Base-by-base conservation (phyloP, 2,797 vertebrate species). In the Sebastes reedi region DNA sequence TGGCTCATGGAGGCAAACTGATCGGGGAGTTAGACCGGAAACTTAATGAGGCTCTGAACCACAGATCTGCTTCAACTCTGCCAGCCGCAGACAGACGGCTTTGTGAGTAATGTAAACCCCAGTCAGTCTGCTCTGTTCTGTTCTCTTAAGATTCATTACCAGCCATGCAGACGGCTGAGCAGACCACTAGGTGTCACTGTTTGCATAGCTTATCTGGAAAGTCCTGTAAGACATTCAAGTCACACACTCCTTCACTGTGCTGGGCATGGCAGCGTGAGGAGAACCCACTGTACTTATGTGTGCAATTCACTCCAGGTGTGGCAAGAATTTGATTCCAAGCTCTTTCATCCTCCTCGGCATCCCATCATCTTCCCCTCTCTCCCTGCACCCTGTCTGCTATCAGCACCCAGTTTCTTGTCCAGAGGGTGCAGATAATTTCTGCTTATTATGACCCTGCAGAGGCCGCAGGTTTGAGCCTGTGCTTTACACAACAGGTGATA, bases 131-230 rank as follows among this genome's bases (percentile, higher is more conserved):
- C 16, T 59, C 22, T 66, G 25, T 29, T 77, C 32, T 66, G 25
- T 29, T 77, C 39, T n/a, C 13, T 65, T 59, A 30, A 32, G 16
- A 12, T 55, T 70, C 30, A 46, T 29, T 5, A 27, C n/a, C 18
- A 75, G 52, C 61, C 24, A 3, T 59, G 55, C 50, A 3, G 39
- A 5, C 22, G 14, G 55, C 60, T 3, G 12, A 30, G 2, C 34
- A 72, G 52, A 4, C 85, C 94, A 92, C 93, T 84, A 83, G 92
- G 80, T 93, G 94, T 80, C 83, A 54, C 72, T 89, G 59, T 91
- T 61, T 67, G 55, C 70, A 16, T 16, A 60, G n/a, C 16, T 82
- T 86, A 75, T 71, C 6, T 60, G 10, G 12, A 55, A 79, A 79
- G 39, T 32, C 64, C 30, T 50, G 34, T 71, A 56, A 68, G 8